A percentile compares a stretch with the other conserved stretches of the same genome.
These are phyloP conservation scores for Drosophila neocordata DNA, from an alignment of 1,140 invertebrate species.

Conservation along the genomic window DNA sequence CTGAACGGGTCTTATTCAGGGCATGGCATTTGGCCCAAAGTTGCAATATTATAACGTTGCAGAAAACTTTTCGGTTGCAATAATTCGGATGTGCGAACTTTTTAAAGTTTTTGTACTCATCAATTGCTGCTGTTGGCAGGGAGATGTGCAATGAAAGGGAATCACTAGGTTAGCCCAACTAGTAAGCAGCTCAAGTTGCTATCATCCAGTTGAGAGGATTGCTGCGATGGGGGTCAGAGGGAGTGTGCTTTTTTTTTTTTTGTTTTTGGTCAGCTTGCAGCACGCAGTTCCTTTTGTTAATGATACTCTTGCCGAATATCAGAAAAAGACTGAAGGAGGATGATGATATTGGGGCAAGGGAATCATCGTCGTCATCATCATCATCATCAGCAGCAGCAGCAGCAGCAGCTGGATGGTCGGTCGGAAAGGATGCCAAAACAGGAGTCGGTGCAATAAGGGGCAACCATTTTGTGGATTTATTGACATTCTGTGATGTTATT, in stretches of 20 bases:
- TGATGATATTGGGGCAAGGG: background rate
- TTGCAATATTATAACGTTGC: constrained; percentile 14
- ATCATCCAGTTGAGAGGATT: constrained; percentile 30
- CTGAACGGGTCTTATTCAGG: background rate
- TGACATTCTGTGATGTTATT: constrained; percentile 82
- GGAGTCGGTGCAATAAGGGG: constrained; percentile 33
- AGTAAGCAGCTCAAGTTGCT: constrained; percentile 66
- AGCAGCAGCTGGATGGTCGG: background rate
- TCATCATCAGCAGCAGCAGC: constrained; percentile 49
- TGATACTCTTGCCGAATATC: constrained; percentile 76
- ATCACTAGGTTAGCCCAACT: constrained; percentile 31
- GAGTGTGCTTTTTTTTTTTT: background rate
- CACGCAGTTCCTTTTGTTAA: constrained; percentile 79
- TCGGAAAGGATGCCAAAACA: constrained; percentile 45
- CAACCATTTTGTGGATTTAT: constrained; percentile 78
- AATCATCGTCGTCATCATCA: constrained; percentile 14
- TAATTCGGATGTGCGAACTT: constrained; percentile 40
- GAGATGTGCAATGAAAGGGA: background rate
- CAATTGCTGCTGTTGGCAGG: constrained; percentile 38
- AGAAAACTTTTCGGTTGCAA: constrained; percentile 19
- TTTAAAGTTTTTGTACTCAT: constrained; percentile 37
- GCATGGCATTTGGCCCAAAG: constrained; percentile 6
- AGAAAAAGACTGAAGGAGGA: constrained; percentile 36
- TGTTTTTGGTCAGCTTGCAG: constrained; percentile 60
- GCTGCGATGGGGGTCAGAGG: constrained; percentile 2